These are phyloP conservation scores for Clupea harengus DNA, from an alignment of 2,113 vertebrate genomes.

Conservation along the genomic window DNA sequence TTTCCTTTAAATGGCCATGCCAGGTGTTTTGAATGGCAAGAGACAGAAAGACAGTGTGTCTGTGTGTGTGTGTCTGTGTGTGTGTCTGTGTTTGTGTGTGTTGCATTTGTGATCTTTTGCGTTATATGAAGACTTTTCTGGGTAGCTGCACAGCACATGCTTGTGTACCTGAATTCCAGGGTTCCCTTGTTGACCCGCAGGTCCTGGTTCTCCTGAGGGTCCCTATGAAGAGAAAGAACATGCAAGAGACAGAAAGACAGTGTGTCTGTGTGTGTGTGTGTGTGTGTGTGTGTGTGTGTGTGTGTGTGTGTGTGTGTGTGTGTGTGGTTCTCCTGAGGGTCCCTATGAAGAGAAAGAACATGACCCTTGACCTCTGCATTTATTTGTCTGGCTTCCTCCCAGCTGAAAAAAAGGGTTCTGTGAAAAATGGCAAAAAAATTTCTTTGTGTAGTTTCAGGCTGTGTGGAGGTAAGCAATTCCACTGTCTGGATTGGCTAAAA, in stretches of 20 bases:
- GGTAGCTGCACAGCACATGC: not conserved
- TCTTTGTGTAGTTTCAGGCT: not conserved
- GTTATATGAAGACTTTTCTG: not conserved
- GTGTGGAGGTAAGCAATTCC: not conserved
- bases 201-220: slow-evolving; percentile 79
- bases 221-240: no score
- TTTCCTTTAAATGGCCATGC: no score
- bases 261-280: no score
- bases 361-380: not conserved
- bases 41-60: not conserved
- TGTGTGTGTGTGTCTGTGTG: slow-evolving; percentile 26
- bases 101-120: not conserved
- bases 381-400: not conserved
- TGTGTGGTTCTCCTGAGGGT: slow-evolving; percentile 77
- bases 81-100: slow-evolving; percentile 17
- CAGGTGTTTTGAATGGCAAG: no score
- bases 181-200: slow-evolving; percentile 87
- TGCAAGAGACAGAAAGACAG: no score
- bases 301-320: no score
- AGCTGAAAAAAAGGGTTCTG: not conserved
- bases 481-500: not conserved
- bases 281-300: no score
- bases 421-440: no score
- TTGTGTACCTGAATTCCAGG: slow-evolving; percentile 81
- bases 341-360: slow-evolving; percentile 69